Evolutionary conservation across 2,888 invertebrate species (phyloP).

Genomic region (Phaonia tiefii): DNA sequence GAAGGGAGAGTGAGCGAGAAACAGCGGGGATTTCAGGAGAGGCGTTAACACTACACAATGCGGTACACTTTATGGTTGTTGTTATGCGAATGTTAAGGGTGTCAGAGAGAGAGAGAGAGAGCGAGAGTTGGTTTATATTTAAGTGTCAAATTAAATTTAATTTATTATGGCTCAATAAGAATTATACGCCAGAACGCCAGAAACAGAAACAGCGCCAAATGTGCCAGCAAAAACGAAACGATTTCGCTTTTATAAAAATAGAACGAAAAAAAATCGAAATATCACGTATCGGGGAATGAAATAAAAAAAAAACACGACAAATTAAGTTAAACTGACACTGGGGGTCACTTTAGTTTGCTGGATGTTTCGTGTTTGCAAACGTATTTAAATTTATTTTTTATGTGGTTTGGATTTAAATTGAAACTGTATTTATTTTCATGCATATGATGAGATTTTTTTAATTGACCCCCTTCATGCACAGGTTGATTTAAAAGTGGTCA

Average conservation of each 20-base stretch:
- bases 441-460: too few species aligned
- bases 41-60: too few species aligned
- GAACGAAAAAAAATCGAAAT: not conserved
- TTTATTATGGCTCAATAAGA: slow-evolving; percentile 62
- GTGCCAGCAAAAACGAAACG: not conserved
- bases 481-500: too few species aligned
- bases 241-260: not conserved
- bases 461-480: too few species aligned
- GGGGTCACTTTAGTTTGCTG: slow-evolving; percentile 35
- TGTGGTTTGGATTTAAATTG: too few species aligned
- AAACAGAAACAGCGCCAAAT: slow-evolving; percentile 2
- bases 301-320: slow-evolving; percentile 15
- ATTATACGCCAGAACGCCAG: slow-evolving; percentile 37
- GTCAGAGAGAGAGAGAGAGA: not conserved
- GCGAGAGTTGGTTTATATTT: slow-evolving; percentile 50
- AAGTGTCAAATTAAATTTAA: slow-evolving; percentile 63
- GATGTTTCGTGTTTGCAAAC: not conserved
- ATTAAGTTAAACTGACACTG: slow-evolving; percentile 50
- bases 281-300: not conserved
- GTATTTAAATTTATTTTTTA: too few species aligned
- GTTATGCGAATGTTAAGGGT: too few species aligned
- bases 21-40: too few species aligned
- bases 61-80: too few species aligned
- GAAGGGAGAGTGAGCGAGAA: too few species aligned
- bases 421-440: too few species aligned